Evolutionary conservation across 92 coral and sea anemone species (phyloP), one percentile per base, ranked within the genome.

Genomic region (Pocillopora grandis): DNA sequence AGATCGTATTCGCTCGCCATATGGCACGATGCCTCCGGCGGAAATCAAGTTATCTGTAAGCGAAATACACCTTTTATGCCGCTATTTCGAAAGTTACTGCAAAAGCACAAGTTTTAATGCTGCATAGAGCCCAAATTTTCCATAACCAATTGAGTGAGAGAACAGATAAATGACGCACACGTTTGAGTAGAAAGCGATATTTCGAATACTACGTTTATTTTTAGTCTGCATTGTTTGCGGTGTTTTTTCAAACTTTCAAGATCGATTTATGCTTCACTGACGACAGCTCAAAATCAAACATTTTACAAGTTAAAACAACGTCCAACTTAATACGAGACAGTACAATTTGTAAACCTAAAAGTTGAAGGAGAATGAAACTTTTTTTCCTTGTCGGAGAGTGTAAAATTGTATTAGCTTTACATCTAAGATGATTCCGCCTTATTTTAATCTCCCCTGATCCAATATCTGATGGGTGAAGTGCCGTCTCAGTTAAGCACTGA

Each of bases 211-310:
- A 33, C 2, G 55, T 49, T 70, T 70, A 70, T 70, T 70, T 36
- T 70, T 70, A 36, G 75, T 70, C 20, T 5, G 14, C 1, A 79
- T 79, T 65, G 83, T 79, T 79, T 17, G 48, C 18, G 12, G 35
- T 79, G 55, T 59, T 79, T 56, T 79, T 49, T 74, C 66, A 67
- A 55, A 23, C 23, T 79, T 57, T 67, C 59, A 23, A 58, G 12
- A 33, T 56, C 57, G n/a, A 27, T 23, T 12, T 79, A 67, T 70
- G 71, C 83, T 37, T 66, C 64, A 23, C n/a, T 67, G 64, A 2
- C 10, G n/a, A 66, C 21, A 17, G 75, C 35, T 79, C 17, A 79
- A 49, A 9, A 12, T 1, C 2, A 33, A 18, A 37, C 9, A 35
- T 19, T 10, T 33, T 77, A 62, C 23, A 59, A 16, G 11, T 1